Evolutionary conservation across 2,113 vertebrate genomes (phyloP).

Genomic region (Sminthopsis crassicaudata): DNA sequence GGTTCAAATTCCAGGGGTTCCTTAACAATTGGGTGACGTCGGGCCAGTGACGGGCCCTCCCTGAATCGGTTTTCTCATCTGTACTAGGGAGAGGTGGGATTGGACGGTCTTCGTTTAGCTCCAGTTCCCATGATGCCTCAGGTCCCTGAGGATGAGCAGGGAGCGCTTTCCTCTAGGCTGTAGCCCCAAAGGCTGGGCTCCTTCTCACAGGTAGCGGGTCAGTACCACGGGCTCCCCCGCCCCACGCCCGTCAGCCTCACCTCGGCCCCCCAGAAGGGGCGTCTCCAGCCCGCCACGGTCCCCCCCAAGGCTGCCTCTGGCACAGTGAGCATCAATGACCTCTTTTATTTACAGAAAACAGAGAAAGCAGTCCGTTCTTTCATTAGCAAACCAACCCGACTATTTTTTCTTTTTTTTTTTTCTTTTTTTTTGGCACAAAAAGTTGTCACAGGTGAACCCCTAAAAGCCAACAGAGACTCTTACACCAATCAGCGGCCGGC

Average conservation of each 20-base stretch:
- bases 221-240: background rate
- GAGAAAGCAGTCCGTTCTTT: constrained; percentile 83
- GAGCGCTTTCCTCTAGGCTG: background rate
- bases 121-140: background rate
- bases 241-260: background rate
- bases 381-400: constrained; percentile 81
- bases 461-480: constrained; percentile 73
- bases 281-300: background rate
- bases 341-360: constrained; percentile 90
- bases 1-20: background rate
- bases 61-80: background rate
- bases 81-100: background rate
- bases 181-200: background rate
- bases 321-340: constrained; percentile 78
- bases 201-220: background rate
- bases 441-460: constrained; percentile 83
- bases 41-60: background rate
- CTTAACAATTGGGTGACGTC: background rate
- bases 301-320: background rate
- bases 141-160: background rate
- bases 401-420: constrained; percentile 49
- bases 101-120: background rate
- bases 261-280: background rate
- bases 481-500: constrained; percentile 76
- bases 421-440: constrained; percentile 83